Evolutionary conservation across 2,888 invertebrate species (phyloP), one percentile per base, ranked within the genome.

Genomic region (Lapara coniferarum): DNA sequence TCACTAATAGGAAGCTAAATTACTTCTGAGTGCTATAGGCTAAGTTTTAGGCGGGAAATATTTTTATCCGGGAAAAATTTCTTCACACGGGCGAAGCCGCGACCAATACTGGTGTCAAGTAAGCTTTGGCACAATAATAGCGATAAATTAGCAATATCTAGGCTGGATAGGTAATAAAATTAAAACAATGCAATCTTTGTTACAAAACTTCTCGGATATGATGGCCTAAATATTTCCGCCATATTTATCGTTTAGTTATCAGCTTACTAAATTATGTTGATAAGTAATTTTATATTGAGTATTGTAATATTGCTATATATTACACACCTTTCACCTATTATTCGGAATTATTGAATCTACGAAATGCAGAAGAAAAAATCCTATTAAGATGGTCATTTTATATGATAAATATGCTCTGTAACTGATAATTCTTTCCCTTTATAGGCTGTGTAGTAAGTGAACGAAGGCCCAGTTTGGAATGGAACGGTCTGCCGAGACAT

Each of bases 191-290:
- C 1, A 19, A 59, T n/a, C 46, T 49, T 16, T 19, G 49, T 19
- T 49, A 63, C 63, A 19, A 49, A 63, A 19, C 10, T 59, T 63
- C 16, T 13, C 19, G 19, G 2, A 19, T 59, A 16, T 16, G 49
- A 49, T 63, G 46, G 46, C 46, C 59, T 59, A 46, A 59, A 59
- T 59, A 59, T 59, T 46, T 59, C 59, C 59, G 46, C 59, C 12
- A 59, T 46, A 63, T 63, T 63, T 1, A 63, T 63, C 49, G 63
- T 19, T 49, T 19, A n/a, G 63, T 63, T 63, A 49, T 63, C 63
- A 49, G 63, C 63, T 49, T 63, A 63, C 49, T 46, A 63, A 59
- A 63, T 63, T 63, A 7, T 49, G 19, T 46, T 16, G 63, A 63
- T 63, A 63, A 63, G 46, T 19, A 63, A 16, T 13, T 63, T 49